phyloP scores from a whole-genome alignment of 2,113 vertebrate genomes.

The Malaclemys terrapin region DNA sequence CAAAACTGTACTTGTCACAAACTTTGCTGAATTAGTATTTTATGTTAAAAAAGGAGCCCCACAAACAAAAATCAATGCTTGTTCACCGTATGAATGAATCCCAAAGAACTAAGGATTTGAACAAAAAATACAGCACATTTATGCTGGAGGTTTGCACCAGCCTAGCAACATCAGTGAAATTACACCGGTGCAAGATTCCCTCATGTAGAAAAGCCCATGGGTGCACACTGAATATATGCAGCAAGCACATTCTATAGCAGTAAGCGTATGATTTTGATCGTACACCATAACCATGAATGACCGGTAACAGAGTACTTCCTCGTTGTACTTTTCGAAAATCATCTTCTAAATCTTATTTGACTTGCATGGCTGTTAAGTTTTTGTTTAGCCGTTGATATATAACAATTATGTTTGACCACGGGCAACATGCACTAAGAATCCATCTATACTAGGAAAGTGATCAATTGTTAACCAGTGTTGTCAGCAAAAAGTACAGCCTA shows the following conservation, averaged over 20 bases:
- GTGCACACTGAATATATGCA: not conserved
- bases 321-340: not conserved
- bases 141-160: not conserved
- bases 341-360: not conserved
- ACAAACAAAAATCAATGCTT: not conserved
- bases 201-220: not conserved
- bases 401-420: not conserved
- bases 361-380: accelerated
- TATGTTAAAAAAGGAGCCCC: not conserved
- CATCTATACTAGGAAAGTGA: not conserved
- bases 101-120: not conserved
- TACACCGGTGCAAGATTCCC: not conserved
- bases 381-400: not conserved
- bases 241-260: not conserved
- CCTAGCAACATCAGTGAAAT: not conserved
- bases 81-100: not conserved
- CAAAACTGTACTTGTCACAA: conserved; percentile 25
- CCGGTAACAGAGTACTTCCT: not conserved
- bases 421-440: not conserved
- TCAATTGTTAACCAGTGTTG: not conserved
- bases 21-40: conserved; percentile 20
- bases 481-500: not conserved
- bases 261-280: accelerated
- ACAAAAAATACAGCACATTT: not conserved
- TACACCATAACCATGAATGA: not conserved